These are phyloP conservation scores for Diabrotica balteata DNA, from an alignment of 2,888 invertebrate genomes.

Conservation along the genomic window DNA sequence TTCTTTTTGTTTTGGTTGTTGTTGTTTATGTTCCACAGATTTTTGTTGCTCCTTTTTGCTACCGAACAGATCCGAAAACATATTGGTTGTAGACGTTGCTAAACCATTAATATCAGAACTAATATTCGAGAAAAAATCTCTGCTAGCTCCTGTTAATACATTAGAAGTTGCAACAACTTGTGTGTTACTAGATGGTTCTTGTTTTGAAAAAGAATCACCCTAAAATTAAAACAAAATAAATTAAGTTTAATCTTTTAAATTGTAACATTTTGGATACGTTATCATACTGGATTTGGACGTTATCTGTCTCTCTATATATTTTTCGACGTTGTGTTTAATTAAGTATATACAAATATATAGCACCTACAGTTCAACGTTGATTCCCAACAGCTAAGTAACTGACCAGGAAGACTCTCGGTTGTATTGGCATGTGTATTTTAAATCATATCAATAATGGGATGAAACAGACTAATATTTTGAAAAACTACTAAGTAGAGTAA, in stretches of 20 bases:
- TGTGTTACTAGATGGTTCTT: constrained; percentile 65
- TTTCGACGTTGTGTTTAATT: too few species aligned
- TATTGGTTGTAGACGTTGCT: constrained; percentile 90
- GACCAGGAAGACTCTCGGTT: too few species aligned
- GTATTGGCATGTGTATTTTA: too few species aligned
- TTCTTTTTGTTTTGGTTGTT: constrained; percentile 56
- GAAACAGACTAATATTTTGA: too few species aligned
- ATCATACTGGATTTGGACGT: too few species aligned
- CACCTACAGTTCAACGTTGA: too few species aligned
- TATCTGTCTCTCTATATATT: too few species aligned
- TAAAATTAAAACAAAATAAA: constrained; percentile 28
- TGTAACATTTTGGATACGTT: too few species aligned
- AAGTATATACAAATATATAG: too few species aligned
- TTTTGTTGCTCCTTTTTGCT: constrained; percentile 62
- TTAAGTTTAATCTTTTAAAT: background rate
- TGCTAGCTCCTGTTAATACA: constrained; percentile 71
- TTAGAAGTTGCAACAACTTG: constrained; percentile 69
- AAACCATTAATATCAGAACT: constrained; percentile 92
- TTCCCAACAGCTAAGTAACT: too few species aligned
- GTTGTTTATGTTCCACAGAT: constrained; percentile 46
- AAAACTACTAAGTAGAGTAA: too few species aligned
- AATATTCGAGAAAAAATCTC: constrained; percentile 89
- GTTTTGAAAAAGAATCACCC: constrained; percentile 56
- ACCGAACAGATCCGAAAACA: constrained; percentile 95
- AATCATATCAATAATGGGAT: too few species aligned